Evolutionary conservation across 2,888 invertebrate species (phyloP), one percentile per base, ranked within the genome.

Genomic region (Perdita meconis): DNA sequence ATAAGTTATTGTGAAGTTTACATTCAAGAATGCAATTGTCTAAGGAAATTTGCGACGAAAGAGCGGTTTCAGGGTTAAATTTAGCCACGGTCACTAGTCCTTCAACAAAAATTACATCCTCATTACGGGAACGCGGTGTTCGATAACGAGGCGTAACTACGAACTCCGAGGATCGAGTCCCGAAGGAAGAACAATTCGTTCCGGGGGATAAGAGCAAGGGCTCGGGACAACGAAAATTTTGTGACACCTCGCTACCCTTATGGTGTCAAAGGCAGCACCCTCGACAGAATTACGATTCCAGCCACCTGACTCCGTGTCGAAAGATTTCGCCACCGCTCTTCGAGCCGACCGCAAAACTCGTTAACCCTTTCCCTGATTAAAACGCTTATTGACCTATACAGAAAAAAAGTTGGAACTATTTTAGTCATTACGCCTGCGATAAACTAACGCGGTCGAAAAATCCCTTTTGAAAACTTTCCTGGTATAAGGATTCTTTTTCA

Each of bases 191-290:
- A 53, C 34, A 26, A 84, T 84, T 84, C 78, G 85, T 84, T 83
- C 81, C 76, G 55, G 77, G 59, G 13, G n/a, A n/a, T 67, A 60
- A 71, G 42, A 64, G 55, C 12, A 19, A 19, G 22, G 55, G 47
- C 8, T n/a, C 72, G 26, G 19, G 36, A 55, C 57, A 53, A 6
- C 13, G 57, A 71, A 64, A 55, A 63, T 70, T 60, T 73, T 55
- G 78, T 65, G 81, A 82, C 83, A 87, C 83, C 81, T 85, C 88
- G 87, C 85, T 88, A 80, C 83, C 89, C 89, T 89, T 89, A 89
- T 89, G 89, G 89, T 88, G 88, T 88, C 78, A 86, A 86, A 82
- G 76, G 24, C 74, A 61, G 64, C 82, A 75, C 75, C 78, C 51
- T 64, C 74, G 42, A 51, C 53, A 40, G 78, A 67, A 86, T 84